Evolutionary conservation across 2,888 invertebrate species (phyloP).

Genomic region (Melangyna quadrimaculata): DNA sequence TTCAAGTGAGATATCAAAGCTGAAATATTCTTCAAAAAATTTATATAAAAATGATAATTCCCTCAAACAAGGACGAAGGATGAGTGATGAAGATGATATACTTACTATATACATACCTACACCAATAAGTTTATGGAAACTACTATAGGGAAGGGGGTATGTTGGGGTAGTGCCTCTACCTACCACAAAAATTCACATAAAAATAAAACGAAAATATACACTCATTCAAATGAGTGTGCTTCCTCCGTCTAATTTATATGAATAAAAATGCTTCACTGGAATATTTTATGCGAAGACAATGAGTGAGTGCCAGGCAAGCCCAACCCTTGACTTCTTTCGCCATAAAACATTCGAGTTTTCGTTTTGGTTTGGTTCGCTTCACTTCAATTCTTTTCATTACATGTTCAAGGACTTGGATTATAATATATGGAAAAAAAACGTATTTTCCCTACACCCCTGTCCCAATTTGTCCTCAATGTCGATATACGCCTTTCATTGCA

Average conservation of each 20-base stretch:
- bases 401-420: constrained; percentile 55
- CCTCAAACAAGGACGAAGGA: constrained; percentile 13
- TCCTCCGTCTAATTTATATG: constrained; percentile 40
- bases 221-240: not conserved
- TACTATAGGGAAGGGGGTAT: not conserved
- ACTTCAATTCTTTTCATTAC: constrained; percentile 62
- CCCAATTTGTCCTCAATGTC: not conserved
- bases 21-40: constrained; percentile 9
- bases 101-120: too few species aligned
- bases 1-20: constrained; percentile 46
- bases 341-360: constrained; percentile 59
- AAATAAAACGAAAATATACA: constrained; percentile 9
- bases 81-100: constrained; percentile 44
- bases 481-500: not conserved
- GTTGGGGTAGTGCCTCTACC: not conserved
- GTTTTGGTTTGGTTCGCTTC: constrained; percentile 56
- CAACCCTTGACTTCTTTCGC: constrained; percentile 23
- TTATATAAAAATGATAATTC: constrained; percentile 8
- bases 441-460: not conserved
- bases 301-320: constrained; percentile 12
- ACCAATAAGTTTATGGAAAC: not conserved
- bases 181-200: not conserved
- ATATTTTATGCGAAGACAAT: constrained; percentile 50
- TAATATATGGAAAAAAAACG: not conserved
- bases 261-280: constrained; percentile 47